Evolutionary conservation across 92 coral and sea anemone genomes (phyloP).

Genomic region (Zoanthus solanderi): DNA sequence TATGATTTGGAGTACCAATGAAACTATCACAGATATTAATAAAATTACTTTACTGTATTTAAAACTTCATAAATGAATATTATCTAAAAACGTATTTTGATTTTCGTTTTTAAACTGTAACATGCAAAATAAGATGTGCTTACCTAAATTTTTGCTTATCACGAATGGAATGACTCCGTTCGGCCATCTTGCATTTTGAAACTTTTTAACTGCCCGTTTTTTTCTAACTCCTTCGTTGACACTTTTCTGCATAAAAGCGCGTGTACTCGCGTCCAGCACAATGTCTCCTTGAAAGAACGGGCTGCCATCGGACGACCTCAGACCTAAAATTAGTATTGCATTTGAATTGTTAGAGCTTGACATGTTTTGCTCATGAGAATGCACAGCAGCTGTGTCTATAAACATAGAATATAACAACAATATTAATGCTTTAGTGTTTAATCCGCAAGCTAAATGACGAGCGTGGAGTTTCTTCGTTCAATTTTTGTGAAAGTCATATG

Average conservation of each 20-base stretch:
- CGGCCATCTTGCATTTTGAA: conserved; percentile 83
- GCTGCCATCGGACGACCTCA: conserved; percentile 66
- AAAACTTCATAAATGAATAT: not conserved
- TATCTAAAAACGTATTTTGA: no score
- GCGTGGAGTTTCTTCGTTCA: not conserved
- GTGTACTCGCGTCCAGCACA: conserved; percentile 77
- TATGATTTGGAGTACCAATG: not conserved
- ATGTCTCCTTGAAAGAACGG: conserved; percentile 97
- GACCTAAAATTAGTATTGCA: conserved; percentile 64
- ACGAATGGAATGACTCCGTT: conserved; percentile 90
- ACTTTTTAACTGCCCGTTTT: conserved; percentile 87
- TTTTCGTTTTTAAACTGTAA: not conserved
- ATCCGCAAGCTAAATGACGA: not conserved
- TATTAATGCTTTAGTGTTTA: not conserved
- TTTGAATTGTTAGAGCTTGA: conserved; percentile 47
- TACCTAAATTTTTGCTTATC: conserved; percentile 83
- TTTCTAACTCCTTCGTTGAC: conserved; percentile 55
- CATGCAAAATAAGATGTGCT: conserved; percentile 35
- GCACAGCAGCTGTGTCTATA: conserved; percentile 1
- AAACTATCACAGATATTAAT: not conserved
- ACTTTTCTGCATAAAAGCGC: conserved; percentile 70
- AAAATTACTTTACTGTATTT: not conserved
- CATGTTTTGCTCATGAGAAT: conserved; percentile 23
- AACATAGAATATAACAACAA: not conserved
- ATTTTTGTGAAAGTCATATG: not conserved